Percentiles rank a stretch among this genome's conserved stretches.
phyloP scores from a whole-genome alignment of 2,797 vertebrate species.

The Sparidentex hasta region DNA sequence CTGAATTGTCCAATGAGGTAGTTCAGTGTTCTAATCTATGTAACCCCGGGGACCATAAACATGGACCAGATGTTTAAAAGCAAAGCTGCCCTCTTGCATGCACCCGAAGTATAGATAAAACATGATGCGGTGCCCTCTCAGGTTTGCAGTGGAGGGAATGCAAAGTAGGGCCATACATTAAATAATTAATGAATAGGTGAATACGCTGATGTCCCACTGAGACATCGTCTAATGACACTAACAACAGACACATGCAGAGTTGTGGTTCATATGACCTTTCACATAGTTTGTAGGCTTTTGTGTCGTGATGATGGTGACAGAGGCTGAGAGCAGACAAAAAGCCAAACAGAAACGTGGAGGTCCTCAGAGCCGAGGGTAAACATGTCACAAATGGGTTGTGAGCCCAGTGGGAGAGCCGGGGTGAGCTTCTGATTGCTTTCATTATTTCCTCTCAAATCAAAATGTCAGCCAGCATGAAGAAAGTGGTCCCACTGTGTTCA shows the following conservation, averaged over 20 bases:
- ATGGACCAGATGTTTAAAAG: too few relatives aligned
- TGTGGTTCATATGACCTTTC: conserved; percentile 10
- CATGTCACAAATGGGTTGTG: conserved; percentile 66
- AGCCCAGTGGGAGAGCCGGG: conserved; percentile 59
- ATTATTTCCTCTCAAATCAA: conserved; percentile 74
- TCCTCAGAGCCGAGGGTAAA: conserved; percentile 64
- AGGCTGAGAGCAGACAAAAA: conserved; percentile 15
- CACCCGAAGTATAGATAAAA: not conserved
- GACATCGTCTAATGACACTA: not conserved
- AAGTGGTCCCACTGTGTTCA: conserved; percentile 48
- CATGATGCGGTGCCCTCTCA: not conserved
- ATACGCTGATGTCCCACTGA: not conserved
- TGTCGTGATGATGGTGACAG: not conserved
- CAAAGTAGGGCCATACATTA: not conserved
- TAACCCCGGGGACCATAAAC: too few relatives aligned
- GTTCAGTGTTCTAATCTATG: too few relatives aligned
- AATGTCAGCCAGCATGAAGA: conserved; percentile 78
- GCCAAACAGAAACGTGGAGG: conserved; percentile 43
- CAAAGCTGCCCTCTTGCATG: not conserved
- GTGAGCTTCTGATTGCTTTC: conserved; percentile 73
- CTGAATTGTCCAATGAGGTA: not conserved
- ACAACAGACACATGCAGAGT: conserved; percentile 7
- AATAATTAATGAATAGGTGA: not conserved
- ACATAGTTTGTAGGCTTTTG: conserved; percentile 13
- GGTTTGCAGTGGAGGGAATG: too few relatives aligned